A percentile compares a stretch with the other conserved stretches of the same genome.
These are phyloP conservation scores for Sipha maydis DNA, from an alignment of 2,888 invertebrate species.

Conservation along the genomic window DNA sequence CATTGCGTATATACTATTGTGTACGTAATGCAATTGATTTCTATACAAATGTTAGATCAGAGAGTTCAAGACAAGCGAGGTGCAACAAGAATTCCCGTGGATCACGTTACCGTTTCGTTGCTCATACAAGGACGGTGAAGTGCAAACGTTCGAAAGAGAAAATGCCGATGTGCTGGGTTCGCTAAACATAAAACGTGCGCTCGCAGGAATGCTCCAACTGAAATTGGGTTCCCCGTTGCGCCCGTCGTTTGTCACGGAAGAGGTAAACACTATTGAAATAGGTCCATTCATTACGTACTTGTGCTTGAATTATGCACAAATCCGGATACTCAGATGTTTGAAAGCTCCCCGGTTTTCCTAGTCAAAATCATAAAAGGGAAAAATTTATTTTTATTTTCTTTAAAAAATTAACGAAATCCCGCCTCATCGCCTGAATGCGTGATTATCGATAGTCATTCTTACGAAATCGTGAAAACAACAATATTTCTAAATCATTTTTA, in stretches of 20 bases:
- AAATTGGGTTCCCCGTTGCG: slow-evolving; percentile 67
- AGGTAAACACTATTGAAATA: slow-evolving; percentile 63
- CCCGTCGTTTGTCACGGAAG: slow-evolving; percentile 63
- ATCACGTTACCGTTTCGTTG: slow-evolving; percentile 43
- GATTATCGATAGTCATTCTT: no score
- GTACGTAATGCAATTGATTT: not conserved
- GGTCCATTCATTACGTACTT: no score
- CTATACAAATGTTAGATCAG: slow-evolving; percentile 3
- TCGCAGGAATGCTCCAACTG: slow-evolving; percentile 84
- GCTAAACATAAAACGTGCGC: slow-evolving; percentile 89
- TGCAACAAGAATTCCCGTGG: slow-evolving; percentile 40
- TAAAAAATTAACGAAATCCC: no score
- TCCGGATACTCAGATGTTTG: no score
- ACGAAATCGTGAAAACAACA: no score
- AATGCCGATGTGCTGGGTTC: slow-evolving; percentile 80
- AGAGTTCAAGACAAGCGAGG: slow-evolving; percentile 47
- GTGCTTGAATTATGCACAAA: no score
- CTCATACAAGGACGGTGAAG: slow-evolving; percentile 61
- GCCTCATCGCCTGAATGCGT: no score
- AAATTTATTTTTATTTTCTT: no score
- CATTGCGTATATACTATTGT: no score
- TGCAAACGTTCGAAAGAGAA: slow-evolving; percentile 58
- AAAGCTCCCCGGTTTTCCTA: no score
- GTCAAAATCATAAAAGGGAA: no score
- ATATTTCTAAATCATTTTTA: no score